phyloP scores from a whole-genome alignment of 2,888 invertebrate species.

The Sphaeridia pumilis region DNA sequence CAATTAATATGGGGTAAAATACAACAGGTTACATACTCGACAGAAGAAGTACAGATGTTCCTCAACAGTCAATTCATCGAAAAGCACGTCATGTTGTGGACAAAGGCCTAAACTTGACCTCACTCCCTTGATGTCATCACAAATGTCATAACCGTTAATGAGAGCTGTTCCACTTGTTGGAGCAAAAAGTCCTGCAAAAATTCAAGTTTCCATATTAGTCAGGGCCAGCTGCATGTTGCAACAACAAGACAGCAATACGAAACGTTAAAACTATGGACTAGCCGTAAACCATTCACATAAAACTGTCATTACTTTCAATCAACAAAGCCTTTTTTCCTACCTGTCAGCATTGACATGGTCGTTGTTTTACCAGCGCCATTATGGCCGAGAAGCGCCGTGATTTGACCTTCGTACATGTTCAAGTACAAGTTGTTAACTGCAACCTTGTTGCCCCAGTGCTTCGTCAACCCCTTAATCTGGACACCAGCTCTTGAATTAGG shows the following conservation, averaged over 20 bases:
- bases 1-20: too few relatives aligned
- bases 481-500: slow-evolving; percentile 40
- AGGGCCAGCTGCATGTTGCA: slow-evolving; percentile 16
- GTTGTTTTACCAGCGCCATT: slow-evolving; percentile 79
- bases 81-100: slow-evolving; percentile 78
- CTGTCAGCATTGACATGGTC: slow-evolving; percentile 58
- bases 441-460: slow-evolving; percentile 38
- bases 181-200: slow-evolving; percentile 53
- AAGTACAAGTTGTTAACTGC: slow-evolving; percentile 61
- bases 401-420: slow-evolving; percentile 67
- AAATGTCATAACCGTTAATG: slow-evolving; percentile 60
- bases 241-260: too few relatives aligned
- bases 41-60: slow-evolving; percentile 77
- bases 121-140: slow-evolving; percentile 51
- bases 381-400: slow-evolving; percentile 77
- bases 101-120: slow-evolving; percentile 71
- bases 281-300: neutral
- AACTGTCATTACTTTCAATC: too few relatives aligned
- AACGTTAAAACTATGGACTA: neutral
- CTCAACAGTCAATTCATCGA: slow-evolving; percentile 65
- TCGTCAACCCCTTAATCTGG: slow-evolving; percentile 37
- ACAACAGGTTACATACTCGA: slow-evolving; percentile 44
- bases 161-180: slow-evolving; percentile 59
- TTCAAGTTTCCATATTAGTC: neutral
- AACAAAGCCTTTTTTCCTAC: too few relatives aligned